Base-by-base conservation (phyloP, 1,140 invertebrate species). In the Bilobella aurantiaca region DNA sequence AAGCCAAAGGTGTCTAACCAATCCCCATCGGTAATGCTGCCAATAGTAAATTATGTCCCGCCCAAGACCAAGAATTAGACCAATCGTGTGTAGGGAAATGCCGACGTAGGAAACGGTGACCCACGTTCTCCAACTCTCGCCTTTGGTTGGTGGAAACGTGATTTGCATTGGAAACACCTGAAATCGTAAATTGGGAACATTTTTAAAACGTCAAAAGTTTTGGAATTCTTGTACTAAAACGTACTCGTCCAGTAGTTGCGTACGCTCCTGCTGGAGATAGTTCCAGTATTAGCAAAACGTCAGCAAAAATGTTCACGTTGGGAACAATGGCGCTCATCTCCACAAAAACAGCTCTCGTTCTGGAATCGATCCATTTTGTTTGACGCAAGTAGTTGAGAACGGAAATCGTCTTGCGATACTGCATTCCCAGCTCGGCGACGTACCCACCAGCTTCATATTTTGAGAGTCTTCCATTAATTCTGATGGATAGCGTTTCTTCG, bases 391-490 rank as follows among this genome's bases (percentile, higher is more conserved):
- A 58, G 3, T 59, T 32, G 12, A 65, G 27, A 3, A 65, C 57
- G 23, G 29, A 18, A 25, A 29, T 8, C 3, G 63, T 31, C 28
- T 65, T 18, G 8, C 57, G 56, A 27, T 34, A 32, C 23, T 23
- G 56, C 34, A 31, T 59, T 18, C 63, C 63, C 18, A 65, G 57
- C n/a, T 65, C 32, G 3, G 56, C n/a, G 2, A 65, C 56, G 28
- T 65, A 65, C 1, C 63, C 63, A 14, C 63, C 63, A 29, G 49
- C 63, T 28, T 65, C 63, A 28, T 65, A 65, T 3, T 23, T 34
- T 12, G 21, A 21, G 3, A 53, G 5, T 14, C 23, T 53, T 23
- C 49, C 49, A 5, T 5, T 16, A 53, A 53, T 53, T 8, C 5
- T 53, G 49, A 53, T 53, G 14, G 49, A 8, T 5, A 12, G 8